phyloP scores from a whole-genome alignment of 2,888 invertebrate genomes.

The Erebia palarica region DNA sequence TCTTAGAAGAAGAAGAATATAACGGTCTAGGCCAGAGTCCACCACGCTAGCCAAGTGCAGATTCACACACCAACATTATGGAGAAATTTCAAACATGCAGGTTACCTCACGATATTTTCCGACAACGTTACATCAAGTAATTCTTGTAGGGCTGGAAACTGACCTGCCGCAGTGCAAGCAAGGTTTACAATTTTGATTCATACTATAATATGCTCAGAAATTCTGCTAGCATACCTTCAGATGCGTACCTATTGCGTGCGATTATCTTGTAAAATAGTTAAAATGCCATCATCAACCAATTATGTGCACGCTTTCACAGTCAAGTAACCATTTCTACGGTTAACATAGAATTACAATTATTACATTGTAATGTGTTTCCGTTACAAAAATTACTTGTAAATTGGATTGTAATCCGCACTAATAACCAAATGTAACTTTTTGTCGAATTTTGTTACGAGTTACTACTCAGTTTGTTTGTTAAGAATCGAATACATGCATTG shows the following conservation, averaged over 20 bases:
- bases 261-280: conserved; percentile 41
- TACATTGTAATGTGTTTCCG: conserved; percentile 31
- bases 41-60: no score
- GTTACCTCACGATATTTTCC: no score
- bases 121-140: no score
- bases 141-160: no score
- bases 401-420: conserved; percentile 29
- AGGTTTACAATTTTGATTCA: no score
- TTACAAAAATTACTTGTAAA: conserved; percentile 36
- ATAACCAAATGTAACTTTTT: conserved; percentile 22
- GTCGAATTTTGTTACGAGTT: conserved; percentile 17
- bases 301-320: conserved; percentile 48
- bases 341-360: conserved; percentile 29
- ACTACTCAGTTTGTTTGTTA: conserved; percentile 11
- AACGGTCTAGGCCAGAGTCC: no score
- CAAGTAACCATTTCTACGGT: conserved; percentile 43
- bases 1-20: no score
- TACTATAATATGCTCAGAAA: no score
- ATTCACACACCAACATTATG: no score
- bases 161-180: no score
- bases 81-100: no score
- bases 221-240: neutral
- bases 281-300: conserved; percentile 51
- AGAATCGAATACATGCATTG: no score
- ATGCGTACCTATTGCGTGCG: conserved; percentile 17